Conservation (phyloP, 1,140 invertebrate genomes). For the Trachymyrmex cornetzi region DNA sequence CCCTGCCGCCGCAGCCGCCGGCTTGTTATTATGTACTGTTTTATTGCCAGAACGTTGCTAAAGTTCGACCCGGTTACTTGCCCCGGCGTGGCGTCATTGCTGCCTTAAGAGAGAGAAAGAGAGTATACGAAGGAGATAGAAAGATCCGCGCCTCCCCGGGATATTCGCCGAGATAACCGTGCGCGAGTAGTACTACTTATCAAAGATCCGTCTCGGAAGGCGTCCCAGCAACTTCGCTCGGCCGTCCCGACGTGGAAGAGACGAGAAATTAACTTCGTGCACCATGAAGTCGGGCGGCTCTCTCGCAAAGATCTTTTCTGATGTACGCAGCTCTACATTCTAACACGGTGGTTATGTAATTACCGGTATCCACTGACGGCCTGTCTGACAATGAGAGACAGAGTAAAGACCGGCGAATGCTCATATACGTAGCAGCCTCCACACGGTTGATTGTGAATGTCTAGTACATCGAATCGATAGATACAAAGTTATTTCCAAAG, state of each 20-base stretch:
- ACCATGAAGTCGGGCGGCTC: conserved; percentile 6
- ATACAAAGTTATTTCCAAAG: background rate
- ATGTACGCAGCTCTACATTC: conserved; percentile 55
- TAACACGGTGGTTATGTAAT: conserved; percentile 59
- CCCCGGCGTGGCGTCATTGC: conserved; percentile 35
- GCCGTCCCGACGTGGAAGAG: conserved; percentile 38
- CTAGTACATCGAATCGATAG: background rate
- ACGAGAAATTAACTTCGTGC: conserved; percentile 62
- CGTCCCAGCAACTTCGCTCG: conserved; percentile 49
- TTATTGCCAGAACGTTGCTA: conserved; percentile 71
- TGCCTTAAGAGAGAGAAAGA: background rate
- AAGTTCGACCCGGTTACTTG: conserved; percentile 64
- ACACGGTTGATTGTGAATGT: conserved; percentile 11
- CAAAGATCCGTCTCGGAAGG: conserved; percentile 64
- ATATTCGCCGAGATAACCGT: conserved; percentile 75
- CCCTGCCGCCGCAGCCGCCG: conserved; percentile 59
- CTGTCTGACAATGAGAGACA: conserved; percentile 51
- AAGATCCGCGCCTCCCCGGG: conserved; percentile 20
- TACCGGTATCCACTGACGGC: conserved; percentile 49
- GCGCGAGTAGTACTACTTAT: conserved; percentile 73
- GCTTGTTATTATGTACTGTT: conserved; percentile 76
- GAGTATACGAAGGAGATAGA: background rate
- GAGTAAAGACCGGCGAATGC: conserved; percentile 3
- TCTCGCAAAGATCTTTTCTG: conserved; percentile 48
- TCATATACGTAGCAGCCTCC: background rate